phyloP scores from a whole-genome alignment of 2,113 vertebrate genomes.

The cat (Felis catus) region DNA sequence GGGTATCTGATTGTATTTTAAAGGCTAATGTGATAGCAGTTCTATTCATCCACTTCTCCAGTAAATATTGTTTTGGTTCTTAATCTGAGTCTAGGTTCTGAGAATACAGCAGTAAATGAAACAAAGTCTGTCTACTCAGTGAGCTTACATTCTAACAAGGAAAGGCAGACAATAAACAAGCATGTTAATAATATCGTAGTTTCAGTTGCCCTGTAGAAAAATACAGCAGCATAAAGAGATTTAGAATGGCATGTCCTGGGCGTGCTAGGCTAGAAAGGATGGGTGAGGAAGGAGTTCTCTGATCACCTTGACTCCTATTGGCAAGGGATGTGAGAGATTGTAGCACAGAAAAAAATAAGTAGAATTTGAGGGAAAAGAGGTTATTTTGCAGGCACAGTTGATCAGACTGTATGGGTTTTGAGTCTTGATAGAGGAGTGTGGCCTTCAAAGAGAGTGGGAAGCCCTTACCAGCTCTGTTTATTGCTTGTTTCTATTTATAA shows the following conservation, averaged over 20 bases:
- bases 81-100: background rate
- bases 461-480: slow-evolving; percentile 6
- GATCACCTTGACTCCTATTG: background rate
- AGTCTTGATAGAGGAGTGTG: background rate
- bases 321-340: background rate
- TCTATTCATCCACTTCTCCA: background rate
- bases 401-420: background rate
- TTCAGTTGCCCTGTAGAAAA: background rate
- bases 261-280: background rate
- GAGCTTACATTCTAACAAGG: background rate
- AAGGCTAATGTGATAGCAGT: background rate
- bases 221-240: background rate
- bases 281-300: background rate
- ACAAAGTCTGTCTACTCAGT: background rate
- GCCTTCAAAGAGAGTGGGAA: background rate
- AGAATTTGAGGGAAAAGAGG: background rate
- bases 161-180: background rate
- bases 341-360: background rate
- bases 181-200: background rate
- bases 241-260: background rate
- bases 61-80: background rate
- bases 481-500: slow-evolving; percentile 45
- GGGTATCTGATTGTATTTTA: background rate
- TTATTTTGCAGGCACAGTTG: background rate
- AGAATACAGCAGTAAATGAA: background rate